These are phyloP conservation scores for Sylvilagus bachmani DNA, from an alignment of 2,113 vertebrate species.

Conservation along the genomic window DNA sequence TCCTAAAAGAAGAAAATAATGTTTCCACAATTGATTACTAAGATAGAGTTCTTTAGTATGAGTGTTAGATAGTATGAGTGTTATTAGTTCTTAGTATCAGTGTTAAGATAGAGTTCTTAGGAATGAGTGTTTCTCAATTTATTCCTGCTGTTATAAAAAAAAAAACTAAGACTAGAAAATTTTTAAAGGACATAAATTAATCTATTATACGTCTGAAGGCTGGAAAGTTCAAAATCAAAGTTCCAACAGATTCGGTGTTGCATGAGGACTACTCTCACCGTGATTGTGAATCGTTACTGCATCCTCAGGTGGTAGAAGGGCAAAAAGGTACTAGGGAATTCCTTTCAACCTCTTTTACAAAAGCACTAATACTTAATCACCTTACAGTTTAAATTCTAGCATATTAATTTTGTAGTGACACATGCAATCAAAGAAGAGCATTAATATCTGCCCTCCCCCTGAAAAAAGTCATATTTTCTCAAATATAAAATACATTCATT, in stretches of 20 bases:
- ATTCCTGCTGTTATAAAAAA: neutral
- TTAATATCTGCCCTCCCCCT: no score
- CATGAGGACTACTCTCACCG: neutral
- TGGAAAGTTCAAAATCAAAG: neutral
- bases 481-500: neutral
- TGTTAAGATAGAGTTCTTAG: no score
- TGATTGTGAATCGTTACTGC: neutral
- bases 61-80: no score
- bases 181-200: neutral
- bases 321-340: neutral
- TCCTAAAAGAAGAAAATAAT: neutral
- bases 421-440: neutral
- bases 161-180: neutral
- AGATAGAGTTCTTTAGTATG: no score
- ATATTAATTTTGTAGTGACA: neutral
- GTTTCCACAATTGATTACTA: no score
- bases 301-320: neutral
- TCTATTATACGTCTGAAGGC: neutral
- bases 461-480: neutral
- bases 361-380: neutral
- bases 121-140: neutral
- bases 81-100: accelerated
- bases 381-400: neutral
- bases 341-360: neutral
- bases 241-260: neutral